Conservation (phyloP, 2,888 invertebrate genomes). For the Tenthredo amoena region DNA sequence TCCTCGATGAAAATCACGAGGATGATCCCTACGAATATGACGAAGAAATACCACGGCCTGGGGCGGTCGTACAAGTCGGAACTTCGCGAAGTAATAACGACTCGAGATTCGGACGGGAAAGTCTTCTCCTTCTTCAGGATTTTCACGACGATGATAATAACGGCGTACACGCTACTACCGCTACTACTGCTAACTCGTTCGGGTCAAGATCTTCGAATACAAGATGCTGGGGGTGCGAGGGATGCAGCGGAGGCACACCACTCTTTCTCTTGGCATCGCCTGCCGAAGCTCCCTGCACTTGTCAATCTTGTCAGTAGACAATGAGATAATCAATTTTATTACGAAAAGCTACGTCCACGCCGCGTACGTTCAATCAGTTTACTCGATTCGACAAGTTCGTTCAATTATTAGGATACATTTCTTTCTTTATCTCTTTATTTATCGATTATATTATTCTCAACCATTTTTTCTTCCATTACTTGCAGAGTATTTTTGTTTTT, state of each 20-base stretch:
- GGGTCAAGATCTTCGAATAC: constrained; percentile 2
- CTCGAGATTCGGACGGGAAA: not conserved
- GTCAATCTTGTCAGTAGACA: constrained; percentile 70
- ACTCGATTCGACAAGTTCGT: too few species aligned
- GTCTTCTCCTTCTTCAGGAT: constrained; percentile 54
- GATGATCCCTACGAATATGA: constrained; percentile 79
- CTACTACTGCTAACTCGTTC: not conserved
- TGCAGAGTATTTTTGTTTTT: not conserved
- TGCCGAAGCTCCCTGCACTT: constrained; percentile 69
- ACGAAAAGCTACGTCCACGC: constrained; percentile 25
- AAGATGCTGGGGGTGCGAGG: constrained; percentile 69
- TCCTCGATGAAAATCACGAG: constrained; percentile 62
- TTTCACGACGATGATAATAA: not conserved
- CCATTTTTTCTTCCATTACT: not conserved
- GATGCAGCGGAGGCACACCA: constrained; percentile 67
- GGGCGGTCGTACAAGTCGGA: constrained; percentile 54
- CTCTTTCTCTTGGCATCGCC: constrained; percentile 73
- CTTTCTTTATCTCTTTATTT: not conserved
- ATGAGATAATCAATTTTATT: constrained; percentile 10
- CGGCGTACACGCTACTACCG: not conserved
- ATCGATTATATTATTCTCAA: not conserved
- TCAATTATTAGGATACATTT: not conserved
- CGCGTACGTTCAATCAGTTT: not conserved
- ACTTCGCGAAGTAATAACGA: not conserved
- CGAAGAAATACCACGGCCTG: constrained; percentile 74